These are phyloP conservation scores for Pitangus sulphuratus DNA, from an alignment of 2,797 vertebrate species.

Conservation along the genomic window DNA sequence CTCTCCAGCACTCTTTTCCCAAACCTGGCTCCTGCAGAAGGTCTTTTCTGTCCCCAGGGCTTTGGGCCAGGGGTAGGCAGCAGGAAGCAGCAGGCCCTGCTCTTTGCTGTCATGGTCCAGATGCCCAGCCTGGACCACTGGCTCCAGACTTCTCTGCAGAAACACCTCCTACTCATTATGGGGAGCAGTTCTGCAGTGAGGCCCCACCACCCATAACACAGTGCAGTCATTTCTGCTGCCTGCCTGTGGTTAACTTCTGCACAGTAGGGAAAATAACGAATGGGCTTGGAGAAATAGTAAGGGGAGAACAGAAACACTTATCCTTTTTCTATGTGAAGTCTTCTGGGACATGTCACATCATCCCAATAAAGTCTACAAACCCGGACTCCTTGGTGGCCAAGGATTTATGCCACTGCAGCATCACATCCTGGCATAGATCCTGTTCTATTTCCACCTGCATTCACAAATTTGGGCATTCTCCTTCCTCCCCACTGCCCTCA, in stretches of 20 bases:
- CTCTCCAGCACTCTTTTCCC: background rate
- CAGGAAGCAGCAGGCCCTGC: background rate
- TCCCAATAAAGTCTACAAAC: background rate
- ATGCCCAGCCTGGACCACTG: background rate
- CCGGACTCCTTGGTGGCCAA: background rate
- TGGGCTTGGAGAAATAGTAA: background rate
- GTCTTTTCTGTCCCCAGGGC: background rate
- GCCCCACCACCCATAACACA: background rate
- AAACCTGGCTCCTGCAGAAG: background rate
- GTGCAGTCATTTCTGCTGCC: background rate
- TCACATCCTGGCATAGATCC: background rate
- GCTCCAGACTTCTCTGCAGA: background rate
- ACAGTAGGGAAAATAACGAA: background rate
- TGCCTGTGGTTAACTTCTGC: background rate
- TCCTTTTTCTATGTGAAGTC: background rate
- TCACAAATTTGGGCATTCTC: background rate
- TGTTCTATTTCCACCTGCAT: background rate
- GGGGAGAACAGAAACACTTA: background rate
- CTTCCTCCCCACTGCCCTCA: fast-evolving
- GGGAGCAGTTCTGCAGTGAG: background rate
- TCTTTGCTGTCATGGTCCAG: background rate
- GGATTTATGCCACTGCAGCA: background rate
- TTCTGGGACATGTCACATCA: background rate
- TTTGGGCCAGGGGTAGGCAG: background rate
- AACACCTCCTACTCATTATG: background rate